A percentile compares a stretch with the other conserved stretches of the same genome.
Evolutionary conservation across 2,888 invertebrate species (phyloP).

Genomic region (Tortricodes alternella): DNA sequence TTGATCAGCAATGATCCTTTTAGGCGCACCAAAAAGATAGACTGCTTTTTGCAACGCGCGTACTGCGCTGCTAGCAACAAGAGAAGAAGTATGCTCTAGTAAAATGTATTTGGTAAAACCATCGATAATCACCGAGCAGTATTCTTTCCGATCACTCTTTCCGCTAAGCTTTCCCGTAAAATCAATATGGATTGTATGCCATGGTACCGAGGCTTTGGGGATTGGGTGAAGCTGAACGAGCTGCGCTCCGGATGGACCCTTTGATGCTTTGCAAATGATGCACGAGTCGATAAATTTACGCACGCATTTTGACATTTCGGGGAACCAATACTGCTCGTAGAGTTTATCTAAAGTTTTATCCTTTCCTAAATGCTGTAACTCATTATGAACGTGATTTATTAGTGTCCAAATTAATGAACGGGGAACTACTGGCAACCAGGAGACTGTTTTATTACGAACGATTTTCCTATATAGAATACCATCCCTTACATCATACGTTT

Average conservation of each 20-base stretch:
- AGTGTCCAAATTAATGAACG: constrained; percentile 25
- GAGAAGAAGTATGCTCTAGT: background rate
- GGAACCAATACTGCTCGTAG: constrained; percentile 36
- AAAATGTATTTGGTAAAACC: constrained; percentile 4
- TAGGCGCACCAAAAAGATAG: constrained; percentile 36
- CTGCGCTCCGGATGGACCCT: constrained; percentile 31
- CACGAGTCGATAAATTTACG: constrained; percentile 34
- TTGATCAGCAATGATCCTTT: constrained; percentile 34
- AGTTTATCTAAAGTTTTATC: constrained; percentile 36
- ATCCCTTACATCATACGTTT: constrained; percentile 39
- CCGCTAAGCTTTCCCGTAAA: constrained; percentile 24
- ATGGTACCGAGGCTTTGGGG: constrained; percentile 8
- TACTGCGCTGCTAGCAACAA: constrained; percentile 27
- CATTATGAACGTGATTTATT: constrained; percentile 28
- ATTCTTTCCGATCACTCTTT: constrained; percentile 9
- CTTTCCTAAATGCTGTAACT: constrained; percentile 31
- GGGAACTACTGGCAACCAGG: constrained; percentile 30
- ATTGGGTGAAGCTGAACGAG: constrained; percentile 9
- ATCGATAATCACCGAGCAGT: background rate
- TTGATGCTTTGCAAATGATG: constrained; percentile 31
- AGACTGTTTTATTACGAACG: constrained; percentile 29
- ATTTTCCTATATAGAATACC: constrained; percentile 39
- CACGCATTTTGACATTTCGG: constrained; percentile 35
- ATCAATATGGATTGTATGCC: constrained; percentile 25
- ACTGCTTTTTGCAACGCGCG: background rate